These are phyloP conservation scores for Hyposoter didymator DNA, from an alignment of 2,888 invertebrate species.

Conservation along the genomic window DNA sequence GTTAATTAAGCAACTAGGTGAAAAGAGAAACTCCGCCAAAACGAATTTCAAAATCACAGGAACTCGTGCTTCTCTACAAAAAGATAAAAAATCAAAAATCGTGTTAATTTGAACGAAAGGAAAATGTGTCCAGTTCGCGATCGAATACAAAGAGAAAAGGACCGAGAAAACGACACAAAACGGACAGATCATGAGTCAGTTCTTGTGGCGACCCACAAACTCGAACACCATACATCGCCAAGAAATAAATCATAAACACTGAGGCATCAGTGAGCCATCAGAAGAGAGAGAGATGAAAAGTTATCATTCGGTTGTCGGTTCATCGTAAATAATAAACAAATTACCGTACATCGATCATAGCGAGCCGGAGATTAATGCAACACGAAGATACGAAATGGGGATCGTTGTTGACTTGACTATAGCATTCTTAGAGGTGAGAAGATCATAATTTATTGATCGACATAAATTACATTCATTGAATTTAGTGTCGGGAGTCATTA, in stretches of 20 bases:
- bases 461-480: slow-evolving; percentile 33
- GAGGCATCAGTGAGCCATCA: slow-evolving; percentile 22
- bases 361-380: not conserved
- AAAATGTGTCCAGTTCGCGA: not conserved
- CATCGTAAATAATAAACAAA: slow-evolving; percentile 11
- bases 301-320: not conserved
- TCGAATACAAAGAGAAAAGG: not conserved
- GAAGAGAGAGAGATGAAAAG: slow-evolving; percentile 14
- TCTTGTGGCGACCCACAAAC: too few species aligned
- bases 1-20: not conserved
- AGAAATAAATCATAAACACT: slow-evolving; percentile 17
- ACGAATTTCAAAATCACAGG: not conserved
- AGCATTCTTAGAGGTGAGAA: slow-evolving; percentile 51
- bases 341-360: slow-evolving; percentile 21
- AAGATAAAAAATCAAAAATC: not conserved
- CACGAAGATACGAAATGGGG: slow-evolving; percentile 39
- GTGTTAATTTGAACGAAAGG: not conserved
- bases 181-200: slow-evolving; percentile 42
- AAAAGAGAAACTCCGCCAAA: not conserved
- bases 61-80: not conserved
- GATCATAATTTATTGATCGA: not conserved
- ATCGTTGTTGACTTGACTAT: slow-evolving; percentile 48
- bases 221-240: not conserved
- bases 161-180: not conserved
- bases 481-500: not conserved